Base-by-base conservation (phyloP, 2,113 vertebrate species). In the Cercopithecus mona region DNA sequence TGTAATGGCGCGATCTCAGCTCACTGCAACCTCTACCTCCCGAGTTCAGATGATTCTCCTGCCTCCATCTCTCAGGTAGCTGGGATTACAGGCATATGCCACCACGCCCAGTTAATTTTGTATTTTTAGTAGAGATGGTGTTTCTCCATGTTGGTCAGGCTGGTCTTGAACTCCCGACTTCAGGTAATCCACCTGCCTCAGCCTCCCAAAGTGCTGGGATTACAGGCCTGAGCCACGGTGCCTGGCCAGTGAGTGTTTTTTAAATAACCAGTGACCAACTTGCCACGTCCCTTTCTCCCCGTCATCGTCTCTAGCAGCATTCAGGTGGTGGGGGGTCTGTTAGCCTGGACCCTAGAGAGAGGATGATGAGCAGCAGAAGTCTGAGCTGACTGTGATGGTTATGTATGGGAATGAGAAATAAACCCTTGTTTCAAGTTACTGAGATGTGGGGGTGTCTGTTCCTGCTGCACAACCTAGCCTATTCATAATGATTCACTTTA, bases 321-420 rank as follows among this genome's bases (percentile, higher is more conserved):
- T 80, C 12, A 43, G 16, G 38, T 18, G 27, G 5, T 32, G 7
- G 59, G 61, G 22, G 5, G 14, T 12, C 64, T 45, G 1, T 50
- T 55, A 59, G 20, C 4, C 43, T 52, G n/a, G 2, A 9, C 13
- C 20, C 45, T 38, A 11, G 22, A 83, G 25, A 38, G 8, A 48
- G 3, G 1, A 72, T 48, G 52, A 43, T 23, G 18, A 70, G 13
- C 3, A 64, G 0, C 35, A 30, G 76, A 52, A 22, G 6, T 66
- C 25, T 11, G 5, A 87, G 18, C 2, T 82, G 48, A 25, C 12
- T 22, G 12, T 18, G 45, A 48, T 38, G 8, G 2, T 17, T 38
- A 17, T 0, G 0, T 0, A 78, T 3, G 12, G 40, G 12, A 38
- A 9, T 50, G 45, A 92, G 13, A 80, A 73, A 55, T 70, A 27